A percentile compares a stretch with the other conserved stretches of the same genome.
Evolutionary conservation across 2,888 invertebrate species (phyloP).

Genomic region (Apamea anceps): DNA sequence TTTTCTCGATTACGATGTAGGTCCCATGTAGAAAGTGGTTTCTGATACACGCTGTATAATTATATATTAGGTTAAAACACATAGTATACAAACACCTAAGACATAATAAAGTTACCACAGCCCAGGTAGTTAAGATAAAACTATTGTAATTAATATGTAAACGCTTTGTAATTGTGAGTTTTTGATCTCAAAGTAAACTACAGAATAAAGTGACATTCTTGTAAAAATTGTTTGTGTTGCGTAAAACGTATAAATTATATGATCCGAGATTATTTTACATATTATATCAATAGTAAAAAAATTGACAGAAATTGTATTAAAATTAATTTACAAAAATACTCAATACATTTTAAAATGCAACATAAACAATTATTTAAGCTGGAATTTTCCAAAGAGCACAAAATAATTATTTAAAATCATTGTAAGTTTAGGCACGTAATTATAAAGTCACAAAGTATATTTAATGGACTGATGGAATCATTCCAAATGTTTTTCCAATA

Average conservation of each 20-base stretch:
- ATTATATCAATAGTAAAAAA: constrained; percentile 2
- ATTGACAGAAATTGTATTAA: background rate
- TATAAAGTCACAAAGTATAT: constrained; percentile 46
- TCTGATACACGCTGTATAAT: background rate
- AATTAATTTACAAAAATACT: constrained; percentile 36
- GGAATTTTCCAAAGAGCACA: constrained; percentile 59
- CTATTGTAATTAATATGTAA: constrained; percentile 52
- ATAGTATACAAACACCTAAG: constrained; percentile 47
- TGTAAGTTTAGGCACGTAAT: constrained; percentile 39
- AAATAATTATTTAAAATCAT: constrained; percentile 43
- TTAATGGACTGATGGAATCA: constrained; percentile 74
- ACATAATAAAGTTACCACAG: constrained; percentile 42
- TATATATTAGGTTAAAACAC: constrained; percentile 15
- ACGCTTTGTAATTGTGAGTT: constrained; percentile 78
- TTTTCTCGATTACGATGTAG: background rate
- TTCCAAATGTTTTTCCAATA: constrained; percentile 68
- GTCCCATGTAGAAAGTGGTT: background rate
- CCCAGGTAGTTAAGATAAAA: constrained; percentile 38
- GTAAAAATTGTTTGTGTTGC: constrained; percentile 55
- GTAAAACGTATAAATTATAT: constrained; percentile 6
- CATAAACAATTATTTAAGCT: constrained; percentile 37
- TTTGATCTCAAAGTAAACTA: constrained; percentile 80
- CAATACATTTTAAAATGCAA: constrained; percentile 37
- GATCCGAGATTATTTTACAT: constrained; percentile 3
- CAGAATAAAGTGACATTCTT: constrained; percentile 56